These are phyloP conservation scores for Rafetus swinhoei DNA, from an alignment of 2,113 vertebrate species.

Conservation along the genomic window DNA sequence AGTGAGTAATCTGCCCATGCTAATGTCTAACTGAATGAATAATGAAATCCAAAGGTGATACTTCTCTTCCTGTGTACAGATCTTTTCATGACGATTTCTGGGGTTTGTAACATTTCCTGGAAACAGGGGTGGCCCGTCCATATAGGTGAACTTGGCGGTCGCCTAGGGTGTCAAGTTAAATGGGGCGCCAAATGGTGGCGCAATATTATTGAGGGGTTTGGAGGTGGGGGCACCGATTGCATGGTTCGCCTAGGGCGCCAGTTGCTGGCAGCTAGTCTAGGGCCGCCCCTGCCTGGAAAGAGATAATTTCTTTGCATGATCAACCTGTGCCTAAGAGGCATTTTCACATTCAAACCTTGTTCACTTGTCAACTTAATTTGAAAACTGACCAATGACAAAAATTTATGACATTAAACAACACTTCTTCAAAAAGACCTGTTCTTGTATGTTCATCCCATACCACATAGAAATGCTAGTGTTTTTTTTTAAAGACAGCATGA, in stretches of 20 bases:
- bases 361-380: neutral
- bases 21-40: neutral
- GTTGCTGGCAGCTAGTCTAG: too few relatives aligned
- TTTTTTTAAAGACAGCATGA: neutral
- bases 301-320: constrained; percentile 8
- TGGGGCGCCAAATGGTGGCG: too few relatives aligned
- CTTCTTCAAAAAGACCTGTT: constrained; percentile 4
- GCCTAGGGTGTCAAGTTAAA: too few relatives aligned
- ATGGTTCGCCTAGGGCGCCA: too few relatives aligned
- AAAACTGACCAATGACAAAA: constrained; percentile 21
- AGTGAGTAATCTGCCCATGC: neutral
- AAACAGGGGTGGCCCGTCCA: neutral
- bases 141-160: too few relatives aligned
- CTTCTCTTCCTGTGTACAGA: neutral
- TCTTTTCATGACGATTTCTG: neutral
- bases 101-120: neutral
- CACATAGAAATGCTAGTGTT: neutral
- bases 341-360: constrained; percentile 30
- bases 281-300: neutral
- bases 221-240: too few relatives aligned
- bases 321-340: constrained; percentile 4
- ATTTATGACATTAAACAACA: constrained; percentile 13
- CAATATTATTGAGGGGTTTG: too few relatives aligned
- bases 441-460: neutral
- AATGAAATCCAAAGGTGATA: neutral